These are phyloP conservation scores for Pterophyllum scalare DNA, from an alignment of 2,113 vertebrate genomes.

Conservation along the genomic window DNA sequence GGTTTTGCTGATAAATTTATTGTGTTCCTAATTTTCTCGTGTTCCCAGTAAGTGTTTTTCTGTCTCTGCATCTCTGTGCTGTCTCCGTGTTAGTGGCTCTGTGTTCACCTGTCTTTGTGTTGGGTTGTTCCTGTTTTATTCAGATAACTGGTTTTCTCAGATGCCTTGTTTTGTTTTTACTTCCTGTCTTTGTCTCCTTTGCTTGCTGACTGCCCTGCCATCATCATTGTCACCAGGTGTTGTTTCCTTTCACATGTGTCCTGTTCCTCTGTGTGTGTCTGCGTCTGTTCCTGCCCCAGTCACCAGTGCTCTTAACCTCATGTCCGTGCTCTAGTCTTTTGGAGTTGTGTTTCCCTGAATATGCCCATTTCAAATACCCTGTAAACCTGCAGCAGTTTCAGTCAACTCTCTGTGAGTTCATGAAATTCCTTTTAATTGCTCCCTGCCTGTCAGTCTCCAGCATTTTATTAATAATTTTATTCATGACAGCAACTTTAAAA, in stretches of 20 bases:
- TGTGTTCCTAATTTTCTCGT: background rate
- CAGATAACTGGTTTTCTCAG: background rate
- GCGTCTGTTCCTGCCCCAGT: no score
- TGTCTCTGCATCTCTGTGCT: background rate
- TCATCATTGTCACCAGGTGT: no score
- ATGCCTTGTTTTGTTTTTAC: background rate
- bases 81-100: background rate
- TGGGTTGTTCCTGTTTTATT: background rate
- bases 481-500: background rate
- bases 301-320: no score
- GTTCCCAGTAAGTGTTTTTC: background rate
- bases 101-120: background rate
- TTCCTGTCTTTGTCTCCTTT: background rate
- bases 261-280: no score
- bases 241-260: no score
- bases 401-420: background rate
- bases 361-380: background rate
- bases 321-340: background rate
- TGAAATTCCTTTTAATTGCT: background rate
- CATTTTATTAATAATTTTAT: background rate
- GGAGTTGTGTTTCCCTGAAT: background rate
- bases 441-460: no score
- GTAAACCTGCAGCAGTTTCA: background rate
- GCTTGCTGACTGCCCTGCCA: background rate
- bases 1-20: background rate